Percentiles rank a stretch among this genome's conserved stretches.
phyloP scores from a whole-genome alignment of 1,140 invertebrate genomes.

The Sesamia nonagrioides region DNA sequence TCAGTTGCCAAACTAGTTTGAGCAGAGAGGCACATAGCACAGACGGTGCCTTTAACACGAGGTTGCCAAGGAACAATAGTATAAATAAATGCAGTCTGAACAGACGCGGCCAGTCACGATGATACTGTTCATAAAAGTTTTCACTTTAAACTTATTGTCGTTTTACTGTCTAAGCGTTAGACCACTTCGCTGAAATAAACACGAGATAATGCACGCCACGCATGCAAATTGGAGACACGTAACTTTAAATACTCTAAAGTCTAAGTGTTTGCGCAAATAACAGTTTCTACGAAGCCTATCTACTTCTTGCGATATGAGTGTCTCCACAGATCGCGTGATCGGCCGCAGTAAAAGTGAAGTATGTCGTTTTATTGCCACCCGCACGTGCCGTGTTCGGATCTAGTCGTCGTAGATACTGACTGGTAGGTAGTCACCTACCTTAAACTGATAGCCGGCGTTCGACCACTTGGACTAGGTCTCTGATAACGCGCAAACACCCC shows the following conservation, averaged over 20 bases:
- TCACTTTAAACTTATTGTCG: constrained; percentile 41
- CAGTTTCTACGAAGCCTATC: constrained; percentile 55
- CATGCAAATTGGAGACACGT: constrained; percentile 55
- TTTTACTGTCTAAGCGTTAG: constrained; percentile 25
- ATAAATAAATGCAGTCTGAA: background rate
- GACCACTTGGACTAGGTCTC: constrained; percentile 31
- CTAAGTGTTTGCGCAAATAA: constrained; percentile 55
- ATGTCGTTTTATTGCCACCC: constrained; percentile 60
- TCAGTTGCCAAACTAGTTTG: constrained; percentile 24
- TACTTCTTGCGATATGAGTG: constrained; percentile 52
- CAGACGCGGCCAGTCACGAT: constrained; percentile 31
- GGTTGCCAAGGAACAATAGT: constrained; percentile 19
- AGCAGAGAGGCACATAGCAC: constrained; percentile 11
- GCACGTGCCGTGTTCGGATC: constrained; percentile 50
- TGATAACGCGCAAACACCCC: constrained; percentile 47
- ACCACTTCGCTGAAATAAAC: constrained; percentile 23
- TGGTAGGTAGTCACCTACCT: constrained; percentile 10
- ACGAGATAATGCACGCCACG: constrained; percentile 46
- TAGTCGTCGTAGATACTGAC: constrained; percentile 28
- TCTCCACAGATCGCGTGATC: constrained; percentile 65
- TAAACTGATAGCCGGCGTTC: constrained; percentile 27
- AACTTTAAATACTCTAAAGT: constrained; percentile 59
- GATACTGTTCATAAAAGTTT: constrained; percentile 41
- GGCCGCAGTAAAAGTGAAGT: constrained; percentile 64
- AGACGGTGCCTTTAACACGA: constrained; percentile 20